Evolutionary conservation across 2,888 invertebrate genomes (phyloP).

Genomic region (Campopleginae sp.): DNA sequence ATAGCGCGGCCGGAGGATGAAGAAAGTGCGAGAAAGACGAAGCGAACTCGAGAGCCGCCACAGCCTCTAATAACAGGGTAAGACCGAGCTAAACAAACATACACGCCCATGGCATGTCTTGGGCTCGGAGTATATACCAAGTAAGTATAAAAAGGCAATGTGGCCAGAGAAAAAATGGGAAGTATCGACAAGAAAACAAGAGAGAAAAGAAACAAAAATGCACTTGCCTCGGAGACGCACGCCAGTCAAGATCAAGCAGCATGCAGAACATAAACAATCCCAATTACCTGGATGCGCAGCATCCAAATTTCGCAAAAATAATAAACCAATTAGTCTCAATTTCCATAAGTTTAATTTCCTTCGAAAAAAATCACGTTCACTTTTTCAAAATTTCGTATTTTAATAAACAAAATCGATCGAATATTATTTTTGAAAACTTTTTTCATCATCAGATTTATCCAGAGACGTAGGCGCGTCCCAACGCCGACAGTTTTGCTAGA

Average conservation of each 20-base stretch:
- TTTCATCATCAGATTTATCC: neutral
- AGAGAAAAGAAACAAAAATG: constrained; percentile 43
- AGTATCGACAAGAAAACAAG: constrained; percentile 46
- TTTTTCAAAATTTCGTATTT: neutral
- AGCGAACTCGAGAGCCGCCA: constrained; percentile 71
- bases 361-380: neutral
- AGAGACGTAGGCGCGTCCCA: no score
- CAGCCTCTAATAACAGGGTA: constrained; percentile 83
- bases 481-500: no score
- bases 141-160: constrained; percentile 51
- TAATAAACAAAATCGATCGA: neutral
- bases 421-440: neutral
- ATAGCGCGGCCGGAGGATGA: neutral
- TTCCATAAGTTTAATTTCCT: neutral
- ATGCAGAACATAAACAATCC: constrained; percentile 11
- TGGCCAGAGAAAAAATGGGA: constrained; percentile 43
- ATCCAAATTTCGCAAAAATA: neutral
- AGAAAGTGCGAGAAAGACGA: constrained; percentile 58
- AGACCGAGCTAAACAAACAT: constrained; percentile 83
- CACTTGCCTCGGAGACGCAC: constrained; percentile 35
- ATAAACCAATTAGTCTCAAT: neutral
- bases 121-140: constrained; percentile 69
- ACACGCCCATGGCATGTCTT: constrained; percentile 83
- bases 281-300: constrained; percentile 6
- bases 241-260: constrained; percentile 24